Conservation (phyloP, 2,888 invertebrate genomes). For the Apocheima hispidaria region DNA sequence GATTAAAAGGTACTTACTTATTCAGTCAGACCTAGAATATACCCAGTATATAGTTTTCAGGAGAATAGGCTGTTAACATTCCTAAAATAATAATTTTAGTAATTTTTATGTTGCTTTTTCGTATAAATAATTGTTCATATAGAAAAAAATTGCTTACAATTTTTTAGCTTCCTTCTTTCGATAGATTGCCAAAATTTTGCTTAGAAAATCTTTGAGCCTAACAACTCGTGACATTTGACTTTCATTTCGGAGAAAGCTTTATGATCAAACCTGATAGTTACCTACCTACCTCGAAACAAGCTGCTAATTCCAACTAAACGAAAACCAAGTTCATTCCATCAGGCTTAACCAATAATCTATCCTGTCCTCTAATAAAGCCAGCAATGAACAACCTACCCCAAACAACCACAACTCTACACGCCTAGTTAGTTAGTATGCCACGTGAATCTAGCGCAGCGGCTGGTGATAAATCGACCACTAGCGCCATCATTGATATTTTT, state of each 20-base stretch:
- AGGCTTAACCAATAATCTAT: constrained; percentile 6
- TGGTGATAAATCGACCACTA: constrained; percentile 47
- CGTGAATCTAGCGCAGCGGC: constrained; percentile 32
- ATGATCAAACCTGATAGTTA: background rate
- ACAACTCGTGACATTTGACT: background rate
- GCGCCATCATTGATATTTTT: constrained; percentile 55
- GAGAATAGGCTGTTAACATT: no score
- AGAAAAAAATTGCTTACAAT: background rate
- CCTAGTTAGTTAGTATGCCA: constrained; percentile 5
- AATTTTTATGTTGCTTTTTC: no score
- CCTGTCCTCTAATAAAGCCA: constrained; percentile 20
- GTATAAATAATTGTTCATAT: no score
- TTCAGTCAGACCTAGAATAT: no score
- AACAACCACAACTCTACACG: constrained; percentile 12
- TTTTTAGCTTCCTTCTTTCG: background rate
- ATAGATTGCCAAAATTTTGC: background rate
- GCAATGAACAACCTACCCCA: constrained; percentile 27
- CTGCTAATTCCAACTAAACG: background rate
- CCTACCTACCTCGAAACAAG: background rate
- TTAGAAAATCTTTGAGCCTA: constrained; percentile 1
- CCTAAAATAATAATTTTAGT: no score
- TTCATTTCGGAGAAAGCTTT: constrained; percentile 12
- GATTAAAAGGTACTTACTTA: no score
- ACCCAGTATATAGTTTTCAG: no score
- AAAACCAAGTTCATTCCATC: background rate